These are phyloP conservation scores for Miichthys miiuy DNA, from an alignment of 2,797 vertebrate species.

Conservation along the genomic window DNA sequence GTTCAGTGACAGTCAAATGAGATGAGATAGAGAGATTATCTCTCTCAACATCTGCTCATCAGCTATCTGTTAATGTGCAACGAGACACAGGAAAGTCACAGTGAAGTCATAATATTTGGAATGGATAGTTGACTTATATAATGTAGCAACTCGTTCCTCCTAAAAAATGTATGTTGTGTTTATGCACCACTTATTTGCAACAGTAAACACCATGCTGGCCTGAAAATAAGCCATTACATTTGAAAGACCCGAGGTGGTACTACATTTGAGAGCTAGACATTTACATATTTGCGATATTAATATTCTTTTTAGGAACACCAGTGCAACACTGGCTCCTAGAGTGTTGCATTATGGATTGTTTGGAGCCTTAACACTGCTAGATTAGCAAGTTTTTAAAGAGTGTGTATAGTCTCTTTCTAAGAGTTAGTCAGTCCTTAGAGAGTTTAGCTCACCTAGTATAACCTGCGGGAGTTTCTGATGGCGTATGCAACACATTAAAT, in stretches of 20 bases:
- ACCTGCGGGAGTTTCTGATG: background rate
- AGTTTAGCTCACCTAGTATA: conserved; percentile 2
- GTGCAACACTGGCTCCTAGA: background rate
- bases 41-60: conserved; percentile 21
- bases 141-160: background rate
- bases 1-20: conserved; percentile 48
- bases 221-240: background rate
- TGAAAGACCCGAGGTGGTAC: background rate
- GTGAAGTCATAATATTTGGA: background rate
- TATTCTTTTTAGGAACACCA: background rate
- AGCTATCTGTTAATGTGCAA: conserved; percentile 24
- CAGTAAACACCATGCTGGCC: background rate
- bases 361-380: background rate
- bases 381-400: background rate
- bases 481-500: background rate
- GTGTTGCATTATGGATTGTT: conserved; percentile 14
- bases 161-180: background rate
- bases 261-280: background rate
- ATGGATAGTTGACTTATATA: background rate
- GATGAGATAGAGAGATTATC: conserved; percentile 40
- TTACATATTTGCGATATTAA: background rate
- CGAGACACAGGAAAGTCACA: background rate
- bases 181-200: background rate
- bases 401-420: background rate
- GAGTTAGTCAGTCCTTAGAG: background rate